Evolutionary conservation across 2,888 invertebrate genomes (phyloP), one percentile per base, ranked within the genome.

Genomic region (Aquatica leii): DNA sequence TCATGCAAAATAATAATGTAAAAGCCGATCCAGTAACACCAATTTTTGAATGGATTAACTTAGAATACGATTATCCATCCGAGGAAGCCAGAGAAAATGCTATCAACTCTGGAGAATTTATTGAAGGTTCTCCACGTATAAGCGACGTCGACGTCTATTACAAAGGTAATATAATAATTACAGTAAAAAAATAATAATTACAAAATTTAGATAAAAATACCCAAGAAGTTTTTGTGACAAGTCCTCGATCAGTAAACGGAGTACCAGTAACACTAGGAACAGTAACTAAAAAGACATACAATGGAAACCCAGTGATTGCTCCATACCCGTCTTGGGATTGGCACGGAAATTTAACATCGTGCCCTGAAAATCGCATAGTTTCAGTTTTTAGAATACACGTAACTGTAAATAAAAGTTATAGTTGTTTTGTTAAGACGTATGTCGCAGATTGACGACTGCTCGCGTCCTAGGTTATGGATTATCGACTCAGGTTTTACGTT

Each of bases 21-120:
- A n/a, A n/a, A n/a, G n/a, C n/a, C n/a, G 40, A 40, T n/a, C 4
- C 14, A 4, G 14, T 40, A 4, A 4, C 12, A 12, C 9, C 40
- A n/a, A 14, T 40, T 4, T 40, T 12, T 14, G 40, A 40, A 8
- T 40, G 40, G 40, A 40, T 40, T 40, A 40, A 40, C 14, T n/a
- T 40, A 14, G 40, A 40, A 40, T 40, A 40, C n/a, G 40, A 40
- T 40, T 40, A 40, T n/a, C 40, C 40, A 12, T 40, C 40, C 4
- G n/a, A 12, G 3, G 40, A 40, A 6, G 40, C 40, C 3, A 40
- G 40, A n/a, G 2, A 40, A 14, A 3, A 8, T 14, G 40, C 40
- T n/a, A 40, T 40, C 14, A n/a, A n/a, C 9, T 3, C 4, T 4
- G 40, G 40, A 8, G 40, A 40, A 14, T 40, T 40, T 40, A 14